A percentile compares a stretch with the other conserved stretches of the same genome.
phyloP scores from a whole-genome alignment of 1,140 invertebrate genomes.

The Helicorthomorpha holstii region DNA sequence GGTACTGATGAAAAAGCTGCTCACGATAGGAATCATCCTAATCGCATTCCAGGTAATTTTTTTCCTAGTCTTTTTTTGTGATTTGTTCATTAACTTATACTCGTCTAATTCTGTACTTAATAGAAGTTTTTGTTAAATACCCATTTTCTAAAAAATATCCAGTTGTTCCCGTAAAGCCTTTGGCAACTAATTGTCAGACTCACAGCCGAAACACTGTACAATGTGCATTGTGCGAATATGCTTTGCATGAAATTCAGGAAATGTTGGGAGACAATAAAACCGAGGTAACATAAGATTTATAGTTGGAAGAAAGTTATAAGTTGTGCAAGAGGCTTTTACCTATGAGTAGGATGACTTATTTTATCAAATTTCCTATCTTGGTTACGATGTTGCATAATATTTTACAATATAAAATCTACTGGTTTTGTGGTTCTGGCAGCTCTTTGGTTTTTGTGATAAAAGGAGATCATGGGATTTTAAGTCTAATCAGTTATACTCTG shows the following conservation, averaged over 20 bases:
- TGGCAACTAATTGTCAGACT: neutral
- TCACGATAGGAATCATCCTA: neutral
- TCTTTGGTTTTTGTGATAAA: too few species aligned
- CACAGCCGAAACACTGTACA: constrained; percentile 19
- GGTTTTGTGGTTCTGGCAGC: too few species aligned
- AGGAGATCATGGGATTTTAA: too few species aligned
- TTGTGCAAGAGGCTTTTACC: neutral
- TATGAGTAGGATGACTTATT: neutral
- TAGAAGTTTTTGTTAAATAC: neutral
- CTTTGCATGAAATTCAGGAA: constrained; percentile 58
- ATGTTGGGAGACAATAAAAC: constrained; percentile 44
- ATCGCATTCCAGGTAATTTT: neutral
- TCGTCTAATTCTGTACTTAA: neutral
- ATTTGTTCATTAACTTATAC: neutral
- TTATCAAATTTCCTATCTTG: too few species aligned
- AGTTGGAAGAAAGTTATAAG: neutral
- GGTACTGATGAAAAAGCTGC: constrained; percentile 3
- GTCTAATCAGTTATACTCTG: too few species aligned
- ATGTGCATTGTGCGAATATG: constrained; percentile 65
- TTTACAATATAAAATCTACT: too few species aligned
- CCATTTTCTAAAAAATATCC: constrained; percentile 2
- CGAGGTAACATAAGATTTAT: constrained; percentile 28
- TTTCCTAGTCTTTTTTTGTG: neutral
- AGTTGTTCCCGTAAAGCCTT: constrained; percentile 4
- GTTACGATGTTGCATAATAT: too few species aligned